These are phyloP conservation scores for Smittia sp. DNA, from an alignment of 2,888 invertebrate genomes.

Conservation along the genomic window DNA sequence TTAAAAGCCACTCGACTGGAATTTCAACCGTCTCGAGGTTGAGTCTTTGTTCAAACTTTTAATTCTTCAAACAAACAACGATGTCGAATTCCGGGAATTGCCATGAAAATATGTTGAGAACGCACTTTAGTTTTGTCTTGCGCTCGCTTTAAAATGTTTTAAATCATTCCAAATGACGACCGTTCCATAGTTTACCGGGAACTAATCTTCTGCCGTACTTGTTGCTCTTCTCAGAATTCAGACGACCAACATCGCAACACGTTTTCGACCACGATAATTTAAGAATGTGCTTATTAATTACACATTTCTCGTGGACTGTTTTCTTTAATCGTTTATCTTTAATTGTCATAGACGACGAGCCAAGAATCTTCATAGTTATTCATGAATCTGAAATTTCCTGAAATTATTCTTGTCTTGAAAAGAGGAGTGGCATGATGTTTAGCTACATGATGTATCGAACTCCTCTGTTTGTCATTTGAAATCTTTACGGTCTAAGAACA, in stretches of 20 bases:
- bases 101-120: neutral
- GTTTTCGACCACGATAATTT: neutral
- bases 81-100: neutral
- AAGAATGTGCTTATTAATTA: neutral
- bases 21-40: conserved; percentile 3
- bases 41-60: neutral
- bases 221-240: neutral
- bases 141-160: neutral
- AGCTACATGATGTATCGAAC: too few species aligned
- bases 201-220: neutral
- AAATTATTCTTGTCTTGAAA: neutral
- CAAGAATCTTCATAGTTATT: neutral
- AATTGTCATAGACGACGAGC: neutral
- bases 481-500: too few species aligned
- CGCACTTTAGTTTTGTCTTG: neutral
- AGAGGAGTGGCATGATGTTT: neutral
- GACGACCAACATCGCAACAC: neutral
- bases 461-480: too few species aligned
- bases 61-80: neutral
- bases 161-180: neutral
- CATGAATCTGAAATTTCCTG: neutral
- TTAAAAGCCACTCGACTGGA: neutral
- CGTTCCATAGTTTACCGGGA: neutral
- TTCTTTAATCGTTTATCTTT: neutral
- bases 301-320: neutral